Conservation (phyloP, 2,888 invertebrate species). For the Andrena trimmerana region DNA sequence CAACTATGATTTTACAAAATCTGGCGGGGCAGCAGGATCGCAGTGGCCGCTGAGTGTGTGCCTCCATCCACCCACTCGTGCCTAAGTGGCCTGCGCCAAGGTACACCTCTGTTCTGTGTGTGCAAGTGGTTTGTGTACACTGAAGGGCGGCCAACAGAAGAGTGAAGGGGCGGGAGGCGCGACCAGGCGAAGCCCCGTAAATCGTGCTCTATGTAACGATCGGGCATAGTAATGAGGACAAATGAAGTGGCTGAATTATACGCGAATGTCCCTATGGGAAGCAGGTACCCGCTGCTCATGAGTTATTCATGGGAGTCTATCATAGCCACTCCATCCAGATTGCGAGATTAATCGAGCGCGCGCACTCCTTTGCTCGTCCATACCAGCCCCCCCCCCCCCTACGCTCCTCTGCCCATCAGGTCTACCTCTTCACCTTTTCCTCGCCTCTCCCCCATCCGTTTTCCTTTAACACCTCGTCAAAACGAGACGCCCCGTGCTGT, state of each 20-base stretch:
- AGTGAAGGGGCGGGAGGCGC: conserved; percentile 41
- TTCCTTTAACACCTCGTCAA: conserved; percentile 59
- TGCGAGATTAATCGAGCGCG: conserved; percentile 84
- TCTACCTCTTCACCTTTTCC: conserved; percentile 60
- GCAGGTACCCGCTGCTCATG: conserved; percentile 80
- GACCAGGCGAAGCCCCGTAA: conserved; percentile 74
- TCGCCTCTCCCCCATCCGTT: conserved; percentile 16
- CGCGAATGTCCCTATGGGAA: conserved; percentile 81
- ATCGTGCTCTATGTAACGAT: conserved; percentile 81
- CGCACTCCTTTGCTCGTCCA: conserved; percentile 78
- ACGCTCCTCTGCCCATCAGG: conserved; percentile 26
- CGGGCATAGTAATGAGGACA: conserved; percentile 84
- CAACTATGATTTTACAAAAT: conserved; percentile 22
- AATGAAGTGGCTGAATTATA: conserved; percentile 84
- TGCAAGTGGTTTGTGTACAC: conserved; percentile 56
- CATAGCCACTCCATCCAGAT: conserved; percentile 84
- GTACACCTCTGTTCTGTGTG: conserved; percentile 38
- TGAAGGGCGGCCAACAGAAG: conserved; percentile 25
- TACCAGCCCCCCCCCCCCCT: conserved; percentile 25
- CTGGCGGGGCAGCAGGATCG: not conserved
- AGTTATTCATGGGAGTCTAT: conserved; percentile 84
- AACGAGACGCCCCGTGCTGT: conserved; percentile 5
- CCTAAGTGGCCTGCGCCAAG: conserved; percentile 31
- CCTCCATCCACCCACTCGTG: not conserved
- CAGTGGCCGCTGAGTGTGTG: conserved; percentile 5